Evolutionary conservation across 2,113 vertebrate species (phyloP), one percentile per base, ranked within the genome.

Genomic region (Heptranchias perlo): DNA sequence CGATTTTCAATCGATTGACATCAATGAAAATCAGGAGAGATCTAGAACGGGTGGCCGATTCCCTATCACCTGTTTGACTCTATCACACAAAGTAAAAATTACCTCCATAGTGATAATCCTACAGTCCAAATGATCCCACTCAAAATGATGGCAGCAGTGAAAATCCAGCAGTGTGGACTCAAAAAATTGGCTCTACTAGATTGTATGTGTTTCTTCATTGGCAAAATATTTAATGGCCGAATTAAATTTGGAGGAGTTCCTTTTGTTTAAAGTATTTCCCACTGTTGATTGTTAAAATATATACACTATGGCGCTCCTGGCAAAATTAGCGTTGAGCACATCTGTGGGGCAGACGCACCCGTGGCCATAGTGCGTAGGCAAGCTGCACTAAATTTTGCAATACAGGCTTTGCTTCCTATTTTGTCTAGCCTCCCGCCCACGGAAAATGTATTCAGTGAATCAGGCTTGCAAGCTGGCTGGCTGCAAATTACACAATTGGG

Each of bases 401-500:
- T 39, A 3, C 44, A 39, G 58, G 58, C 35, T 39, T 93, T 62
- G 89, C 89, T 93, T 62, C 89, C 89, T 62, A 39, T 93, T 93
- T 93, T 62, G 58, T 93, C 89, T 93, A 61, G n/a, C 13, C 58
- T 93, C n/a, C n/a, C 18, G 58, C 58, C 54, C 89, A 62, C 64
- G 58, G 89, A 93, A 93, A 93, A 93, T 93, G 39, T 39, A n/a
- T 39, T 35, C 58, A 62, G 58, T n/a, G n/a, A 39, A 93, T 62
- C 58, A 64, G 35, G 61, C 58, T 3, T 25, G 35, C 54, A 39
- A n/a, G 35, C 16, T n/a, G 58, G 89, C 35, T 93, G 89, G 1
- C 16, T 62, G 35, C 35, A 21, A 62, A 62, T 62, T 64, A 93
- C 18, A 8, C 52, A 35, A 31, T 18, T 54, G 31, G 54, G 13